phyloP scores from a whole-genome alignment of 2,113 vertebrate genomes.

The Athene cunicularia region DNA sequence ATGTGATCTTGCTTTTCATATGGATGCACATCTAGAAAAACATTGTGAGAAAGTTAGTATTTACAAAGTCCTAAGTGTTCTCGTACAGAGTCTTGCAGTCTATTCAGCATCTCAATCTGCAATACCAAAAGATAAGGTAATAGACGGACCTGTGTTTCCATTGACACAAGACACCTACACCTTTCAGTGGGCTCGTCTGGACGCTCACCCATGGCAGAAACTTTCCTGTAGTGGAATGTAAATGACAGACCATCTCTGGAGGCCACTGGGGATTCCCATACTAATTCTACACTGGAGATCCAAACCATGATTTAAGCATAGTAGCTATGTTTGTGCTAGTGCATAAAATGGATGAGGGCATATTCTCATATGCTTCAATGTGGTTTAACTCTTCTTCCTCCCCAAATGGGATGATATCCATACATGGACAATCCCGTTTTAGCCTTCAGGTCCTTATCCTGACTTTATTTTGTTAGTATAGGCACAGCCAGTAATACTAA shows the following conservation, averaged over 20 bases:
- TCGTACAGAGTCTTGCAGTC: not conserved
- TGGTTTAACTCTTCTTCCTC: not conserved
- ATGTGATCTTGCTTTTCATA: slow-evolving; percentile 84
- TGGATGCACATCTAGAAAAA: slow-evolving; percentile 74
- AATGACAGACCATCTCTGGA: not conserved
- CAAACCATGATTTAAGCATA: not conserved
- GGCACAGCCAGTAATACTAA: not conserved
- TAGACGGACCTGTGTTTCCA: not conserved
- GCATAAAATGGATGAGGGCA: not conserved
- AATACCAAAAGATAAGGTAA: not conserved
- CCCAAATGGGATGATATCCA: not conserved
- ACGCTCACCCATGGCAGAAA: not conserved
- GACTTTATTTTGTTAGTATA: not conserved
- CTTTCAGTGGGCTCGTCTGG: not conserved
- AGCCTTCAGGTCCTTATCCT: not conserved
- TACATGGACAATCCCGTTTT: not conserved
- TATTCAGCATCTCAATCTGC: not conserved
- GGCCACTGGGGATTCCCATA: not conserved
- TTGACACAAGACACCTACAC: not conserved
- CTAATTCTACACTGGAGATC: not conserved
- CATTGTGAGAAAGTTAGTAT: not conserved
- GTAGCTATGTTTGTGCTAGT: not conserved
- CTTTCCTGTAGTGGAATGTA: not conserved
- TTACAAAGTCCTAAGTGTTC: not conserved
- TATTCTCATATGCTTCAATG: not conserved